phyloP scores from a whole-genome alignment of 2,113 vertebrate genomes.

The Gopherus evgoodei region DNA sequence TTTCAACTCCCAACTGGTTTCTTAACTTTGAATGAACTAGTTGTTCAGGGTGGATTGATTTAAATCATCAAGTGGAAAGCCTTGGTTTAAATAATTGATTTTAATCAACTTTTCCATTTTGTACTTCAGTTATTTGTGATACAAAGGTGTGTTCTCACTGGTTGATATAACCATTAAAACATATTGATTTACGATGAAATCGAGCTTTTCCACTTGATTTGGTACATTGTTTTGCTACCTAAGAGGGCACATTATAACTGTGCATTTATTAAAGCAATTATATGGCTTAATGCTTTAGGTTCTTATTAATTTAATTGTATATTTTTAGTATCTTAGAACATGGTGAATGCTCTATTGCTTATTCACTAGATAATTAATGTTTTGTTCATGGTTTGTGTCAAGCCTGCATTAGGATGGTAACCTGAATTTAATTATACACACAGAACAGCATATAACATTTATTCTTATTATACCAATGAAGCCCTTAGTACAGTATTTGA shows the following conservation, averaged over 20 bases:
- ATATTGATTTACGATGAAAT: neutral
- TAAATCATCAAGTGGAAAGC: neutral
- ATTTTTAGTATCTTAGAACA: neutral
- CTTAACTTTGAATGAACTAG: neutral
- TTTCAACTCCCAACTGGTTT: neutral
- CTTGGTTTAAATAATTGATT: neutral
- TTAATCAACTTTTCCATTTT: neutral
- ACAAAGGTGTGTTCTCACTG: neutral
- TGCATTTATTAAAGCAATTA: neutral
- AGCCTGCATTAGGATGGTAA: neutral
- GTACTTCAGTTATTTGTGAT: neutral
- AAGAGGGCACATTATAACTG: neutral
- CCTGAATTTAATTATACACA: neutral
- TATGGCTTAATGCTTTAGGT: neutral
- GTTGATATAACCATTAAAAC: neutral
- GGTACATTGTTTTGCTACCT: neutral
- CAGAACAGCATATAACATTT: neutral
- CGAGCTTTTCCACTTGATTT: neutral
- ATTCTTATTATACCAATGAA: neutral
- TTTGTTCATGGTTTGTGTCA: neutral
- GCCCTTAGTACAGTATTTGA: neutral
- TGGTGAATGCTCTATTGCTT: neutral
- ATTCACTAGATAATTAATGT: neutral
- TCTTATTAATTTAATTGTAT: neutral
- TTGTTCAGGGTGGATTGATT: neutral